These are phyloP conservation scores for Rafetus swinhoei DNA, from an alignment of 2,113 vertebrate species.

Conservation along the genomic window DNA sequence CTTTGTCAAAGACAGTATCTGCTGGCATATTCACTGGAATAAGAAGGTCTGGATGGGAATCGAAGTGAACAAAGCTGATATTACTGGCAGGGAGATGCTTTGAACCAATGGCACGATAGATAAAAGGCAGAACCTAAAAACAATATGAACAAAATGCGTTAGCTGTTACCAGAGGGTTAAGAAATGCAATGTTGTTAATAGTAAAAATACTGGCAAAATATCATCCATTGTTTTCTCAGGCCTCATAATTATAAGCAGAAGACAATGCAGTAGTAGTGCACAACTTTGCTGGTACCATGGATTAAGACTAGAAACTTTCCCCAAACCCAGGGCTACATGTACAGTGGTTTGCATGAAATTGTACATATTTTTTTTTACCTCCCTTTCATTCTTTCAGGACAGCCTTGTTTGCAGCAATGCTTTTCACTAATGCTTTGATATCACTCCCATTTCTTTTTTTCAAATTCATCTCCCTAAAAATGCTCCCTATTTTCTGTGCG, in stretches of 20 bases:
- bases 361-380: neutral
- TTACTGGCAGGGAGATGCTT: constrained; percentile 89
- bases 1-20: constrained; percentile 94
- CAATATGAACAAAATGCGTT: neutral
- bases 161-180: neutral
- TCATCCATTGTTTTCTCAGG: neutral
- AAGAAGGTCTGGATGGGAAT: constrained; percentile 98
- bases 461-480: neutral
- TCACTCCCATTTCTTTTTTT: neutral
- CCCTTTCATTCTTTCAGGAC: neutral
- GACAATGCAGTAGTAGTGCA: neutral
- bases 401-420: neutral
- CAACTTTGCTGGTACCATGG: neutral
- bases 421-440: neutral
- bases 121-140: constrained; percentile 89
- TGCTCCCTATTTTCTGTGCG: neutral
- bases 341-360: neutral
- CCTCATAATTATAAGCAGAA: neutral
- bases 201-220: neutral
- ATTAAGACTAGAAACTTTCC: neutral
- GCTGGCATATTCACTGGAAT: constrained; percentile 96
- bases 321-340: fast-evolving
- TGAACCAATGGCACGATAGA: constrained; percentile 95
- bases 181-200: neutral
- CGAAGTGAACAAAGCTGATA: constrained; percentile 92